Evolutionary conservation across 2,797 vertebrate genomes (phyloP).

Genomic region (Falco concolor): DNA sequence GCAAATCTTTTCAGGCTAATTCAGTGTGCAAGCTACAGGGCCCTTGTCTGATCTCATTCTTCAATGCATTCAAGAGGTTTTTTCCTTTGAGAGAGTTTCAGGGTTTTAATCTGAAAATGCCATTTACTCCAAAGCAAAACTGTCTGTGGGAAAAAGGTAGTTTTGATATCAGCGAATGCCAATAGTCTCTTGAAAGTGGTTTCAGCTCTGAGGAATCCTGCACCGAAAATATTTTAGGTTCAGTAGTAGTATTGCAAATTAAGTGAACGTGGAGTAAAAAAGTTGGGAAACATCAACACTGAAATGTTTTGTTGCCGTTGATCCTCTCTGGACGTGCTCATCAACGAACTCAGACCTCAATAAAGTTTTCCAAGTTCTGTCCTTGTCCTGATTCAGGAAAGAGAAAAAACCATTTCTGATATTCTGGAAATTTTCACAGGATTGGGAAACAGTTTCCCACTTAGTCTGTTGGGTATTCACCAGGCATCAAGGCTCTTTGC

Average conservation of each 20-base stretch:
- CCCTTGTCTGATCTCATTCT: neutral
- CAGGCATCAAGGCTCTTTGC: neutral
- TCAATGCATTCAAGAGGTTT: neutral
- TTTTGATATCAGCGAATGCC: neutral
- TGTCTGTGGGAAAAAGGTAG: neutral
- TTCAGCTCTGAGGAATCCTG: neutral
- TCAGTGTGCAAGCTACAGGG: neutral
- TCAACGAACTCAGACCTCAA: neutral
- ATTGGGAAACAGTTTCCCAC: neutral
- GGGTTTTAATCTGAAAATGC: neutral
- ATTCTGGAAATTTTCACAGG: neutral
- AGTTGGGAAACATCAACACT: neutral
- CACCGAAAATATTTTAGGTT: neutral
- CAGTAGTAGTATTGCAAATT: neutral
- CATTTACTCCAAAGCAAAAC: neutral
- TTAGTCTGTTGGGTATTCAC: neutral
- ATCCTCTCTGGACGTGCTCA: neutral
- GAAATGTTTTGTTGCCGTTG: neutral
- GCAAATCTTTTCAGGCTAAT: neutral
- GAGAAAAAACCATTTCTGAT: neutral
- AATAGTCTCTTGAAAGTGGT: neutral
- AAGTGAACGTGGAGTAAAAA: neutral
- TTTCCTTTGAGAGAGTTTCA: neutral
- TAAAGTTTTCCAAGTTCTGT: neutral
- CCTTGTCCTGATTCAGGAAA: neutral